These are phyloP conservation scores for Pipistrellus nathusii DNA, from an alignment of 2,797 vertebrate genomes.

Conservation along the genomic window DNA sequence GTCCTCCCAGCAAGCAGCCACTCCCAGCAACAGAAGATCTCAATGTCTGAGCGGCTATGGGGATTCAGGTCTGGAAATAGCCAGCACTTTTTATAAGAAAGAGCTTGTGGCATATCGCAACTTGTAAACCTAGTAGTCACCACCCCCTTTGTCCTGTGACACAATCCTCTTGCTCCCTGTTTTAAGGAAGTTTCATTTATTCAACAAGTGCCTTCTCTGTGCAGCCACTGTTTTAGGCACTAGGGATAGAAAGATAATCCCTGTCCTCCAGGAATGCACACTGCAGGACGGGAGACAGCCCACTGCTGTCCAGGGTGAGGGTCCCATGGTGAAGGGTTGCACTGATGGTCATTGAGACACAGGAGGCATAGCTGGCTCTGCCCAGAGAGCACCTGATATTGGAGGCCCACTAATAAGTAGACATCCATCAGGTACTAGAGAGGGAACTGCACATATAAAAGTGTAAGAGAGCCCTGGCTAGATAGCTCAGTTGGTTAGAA, in stretches of 20 bases:
- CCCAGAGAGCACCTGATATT: neutral
- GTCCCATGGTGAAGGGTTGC: neutral
- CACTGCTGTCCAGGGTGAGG: neutral
- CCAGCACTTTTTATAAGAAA: neutral
- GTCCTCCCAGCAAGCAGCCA: neutral
- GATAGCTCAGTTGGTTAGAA: neutral
- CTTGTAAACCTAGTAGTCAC: neutral
- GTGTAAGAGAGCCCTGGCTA: neutral
- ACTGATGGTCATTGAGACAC: neutral
- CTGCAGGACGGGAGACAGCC: neutral
- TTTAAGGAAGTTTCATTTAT: neutral
- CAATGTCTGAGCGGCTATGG: neutral
- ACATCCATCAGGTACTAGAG: neutral
- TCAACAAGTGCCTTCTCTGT: neutral
- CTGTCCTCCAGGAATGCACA: neutral
- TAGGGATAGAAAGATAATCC: neutral
- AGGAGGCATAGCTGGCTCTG: neutral
- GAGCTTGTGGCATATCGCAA: neutral
- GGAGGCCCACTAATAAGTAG: neutral
- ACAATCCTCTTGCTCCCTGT: neutral
- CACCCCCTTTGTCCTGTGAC: neutral
- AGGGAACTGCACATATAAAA: rapidly evolving
- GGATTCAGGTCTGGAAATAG: neutral
- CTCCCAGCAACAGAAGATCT: neutral
- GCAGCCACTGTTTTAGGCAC: neutral